Conservation (phyloP, 2,888 invertebrate genomes). For the Thera britannica region DNA sequence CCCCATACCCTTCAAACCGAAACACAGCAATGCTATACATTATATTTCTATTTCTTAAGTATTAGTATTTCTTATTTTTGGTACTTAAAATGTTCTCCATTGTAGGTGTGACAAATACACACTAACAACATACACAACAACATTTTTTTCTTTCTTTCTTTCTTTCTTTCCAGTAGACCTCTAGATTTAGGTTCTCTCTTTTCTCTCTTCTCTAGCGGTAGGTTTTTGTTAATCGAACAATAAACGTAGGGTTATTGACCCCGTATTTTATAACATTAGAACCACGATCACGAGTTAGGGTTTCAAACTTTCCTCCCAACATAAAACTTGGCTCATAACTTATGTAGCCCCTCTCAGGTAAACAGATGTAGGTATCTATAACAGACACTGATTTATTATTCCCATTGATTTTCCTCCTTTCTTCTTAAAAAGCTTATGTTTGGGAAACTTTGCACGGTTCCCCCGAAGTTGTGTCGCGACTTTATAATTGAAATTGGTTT, state of each 20-base stretch:
- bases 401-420: conserved; percentile 64
- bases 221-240: too few species aligned
- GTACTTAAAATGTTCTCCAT: too few species aligned
- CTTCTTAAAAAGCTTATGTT: conserved; percentile 45
- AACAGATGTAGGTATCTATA: conserved; percentile 47
- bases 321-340: conserved; percentile 58
- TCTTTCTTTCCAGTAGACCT: too few species aligned
- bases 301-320: conserved; percentile 17
- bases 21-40: too few species aligned
- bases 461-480: conserved; percentile 68
- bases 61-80: too few species aligned
- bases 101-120: too few species aligned
- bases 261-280: neutral
- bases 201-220: too few species aligned
- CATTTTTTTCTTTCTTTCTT: too few species aligned
- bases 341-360: conserved; percentile 63
- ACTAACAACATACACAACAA: too few species aligned
- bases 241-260: neutral
- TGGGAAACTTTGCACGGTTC: conserved; percentile 55
- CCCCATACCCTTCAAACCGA: too few species aligned
- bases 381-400: conserved; percentile 63
- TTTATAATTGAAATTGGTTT: conserved; percentile 31
- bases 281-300: neutral
- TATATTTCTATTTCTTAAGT: too few species aligned
- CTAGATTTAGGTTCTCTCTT: too few species aligned